Percentiles rank a stretch among this genome's conserved stretches.
Evolutionary conservation across 2,797 vertebrate genomes (phyloP).

Genomic region (Oophaga sylvatica): DNA sequence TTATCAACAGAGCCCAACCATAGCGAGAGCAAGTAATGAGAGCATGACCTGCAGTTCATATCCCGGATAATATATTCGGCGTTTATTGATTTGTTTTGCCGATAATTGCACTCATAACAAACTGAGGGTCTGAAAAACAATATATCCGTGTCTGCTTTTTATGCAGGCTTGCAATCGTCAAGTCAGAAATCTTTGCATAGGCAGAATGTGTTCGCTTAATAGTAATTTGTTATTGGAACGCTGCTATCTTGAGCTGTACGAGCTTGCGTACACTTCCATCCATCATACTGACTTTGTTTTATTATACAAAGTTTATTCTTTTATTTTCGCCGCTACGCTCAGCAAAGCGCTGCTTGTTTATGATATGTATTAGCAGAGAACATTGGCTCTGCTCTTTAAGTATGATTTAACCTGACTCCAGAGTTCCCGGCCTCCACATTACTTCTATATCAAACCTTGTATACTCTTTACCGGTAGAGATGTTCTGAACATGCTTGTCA

Average conservation of each 20-base stretch:
- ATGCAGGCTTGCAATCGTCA: constrained; percentile 54
- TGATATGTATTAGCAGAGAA: constrained; percentile 60
- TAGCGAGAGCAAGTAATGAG: constrained; percentile 56
- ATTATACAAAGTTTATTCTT: constrained; percentile 62
- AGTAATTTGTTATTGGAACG: constrained; percentile 61
- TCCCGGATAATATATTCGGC: constrained; percentile 54
- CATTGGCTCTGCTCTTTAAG: constrained; percentile 56
- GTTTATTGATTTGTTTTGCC: constrained; percentile 61
- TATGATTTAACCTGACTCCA: constrained; percentile 60
- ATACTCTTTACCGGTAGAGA: constrained; percentile 18
- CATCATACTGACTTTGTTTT: constrained; percentile 60
- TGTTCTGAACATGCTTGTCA: constrained; percentile 17
- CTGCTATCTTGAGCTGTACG: constrained; percentile 59
- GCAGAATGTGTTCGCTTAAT: constrained; percentile 60
- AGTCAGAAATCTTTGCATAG: constrained; percentile 56
- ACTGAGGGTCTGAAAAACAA: constrained; percentile 60
- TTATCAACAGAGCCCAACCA: constrained; percentile 45
- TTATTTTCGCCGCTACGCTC: constrained; percentile 52
- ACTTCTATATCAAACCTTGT: constrained; percentile 47
- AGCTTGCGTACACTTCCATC: constrained; percentile 42
- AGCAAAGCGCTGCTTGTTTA: constrained; percentile 60
- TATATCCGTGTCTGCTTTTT: constrained; percentile 56
- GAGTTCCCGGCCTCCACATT: constrained; percentile 47
- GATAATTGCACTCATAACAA: constrained; percentile 62
- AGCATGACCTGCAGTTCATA: constrained; percentile 54